Evolutionary conservation across 2,797 vertebrate species (phyloP), one percentile per base, ranked within the genome.

Genomic region (Chanos chanos): DNA sequence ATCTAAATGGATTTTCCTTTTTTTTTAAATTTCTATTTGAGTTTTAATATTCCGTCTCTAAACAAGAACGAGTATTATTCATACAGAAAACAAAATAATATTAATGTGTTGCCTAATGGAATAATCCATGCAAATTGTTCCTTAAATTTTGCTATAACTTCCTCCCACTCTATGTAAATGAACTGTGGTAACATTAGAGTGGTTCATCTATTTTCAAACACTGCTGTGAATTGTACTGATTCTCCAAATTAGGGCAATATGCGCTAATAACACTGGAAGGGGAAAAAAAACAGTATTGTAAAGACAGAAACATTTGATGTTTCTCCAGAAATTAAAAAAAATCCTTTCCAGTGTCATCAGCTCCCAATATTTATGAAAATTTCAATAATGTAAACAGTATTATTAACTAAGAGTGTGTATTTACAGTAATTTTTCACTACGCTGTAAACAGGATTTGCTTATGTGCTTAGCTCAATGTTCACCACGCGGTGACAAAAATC

Each of bases 51-150:
- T 83, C 76, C 77, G 74, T 85, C 84, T 86, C 76, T 82, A 84
- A 87, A 82, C 66, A 77, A 85, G 86, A 86, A 89, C 89, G 85
- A 85, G 75, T 79, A 84, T 74, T 77, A 84, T 88, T 87, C 89
- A 88, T 86, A 86, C 87, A 79, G 83, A 80, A 85, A n/a, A 86
- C 86, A 85, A 85, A 87, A 81, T 82, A 66, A 64, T 57, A 74
- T 67, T 71, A 74, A 70, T 67, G 61, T 52, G 68, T 53, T 45
- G 36, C 47, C 59, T 71, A 75, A 71, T 75, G 39, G 66, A 70
- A 43, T 89, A 88, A 90, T 90, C 86, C 87, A 80, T 83, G 84
- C 80, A 87, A 90, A 89, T 89, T 86, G 78, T 81, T 79, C 84
- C 80, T 81, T 77, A 61, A 79, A 87, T 86, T 86, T 87, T 88